phyloP scores from a whole-genome alignment of 2,797 vertebrate genomes.

The Anguilla pacifica region DNA sequence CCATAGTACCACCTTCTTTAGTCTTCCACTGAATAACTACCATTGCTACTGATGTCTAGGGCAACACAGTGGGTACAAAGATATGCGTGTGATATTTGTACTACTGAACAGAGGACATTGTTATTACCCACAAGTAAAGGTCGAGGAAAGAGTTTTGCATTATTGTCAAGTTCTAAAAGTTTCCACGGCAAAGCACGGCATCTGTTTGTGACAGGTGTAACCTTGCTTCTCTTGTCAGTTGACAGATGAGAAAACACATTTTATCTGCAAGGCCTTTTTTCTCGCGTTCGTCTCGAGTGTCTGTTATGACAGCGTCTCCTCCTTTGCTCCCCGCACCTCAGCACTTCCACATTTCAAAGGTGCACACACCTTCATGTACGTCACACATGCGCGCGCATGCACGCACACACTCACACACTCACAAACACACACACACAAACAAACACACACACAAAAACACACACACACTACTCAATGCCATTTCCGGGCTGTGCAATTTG shows the following conservation, averaged over 20 bases:
- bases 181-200: background rate
- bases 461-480: background rate
- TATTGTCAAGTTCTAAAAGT: background rate
- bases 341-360: background rate
- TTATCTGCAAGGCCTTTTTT: background rate
- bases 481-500: constrained; percentile 53
- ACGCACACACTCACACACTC: constrained; percentile 8
- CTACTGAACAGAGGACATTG: background rate
- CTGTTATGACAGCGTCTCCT: background rate
- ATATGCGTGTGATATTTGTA: background rate
- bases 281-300: background rate
- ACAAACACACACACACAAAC: background rate
- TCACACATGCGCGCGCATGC: constrained; percentile 13
- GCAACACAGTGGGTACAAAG: background rate
- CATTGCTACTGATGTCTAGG: background rate
- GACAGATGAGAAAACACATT: constrained; percentile 7
- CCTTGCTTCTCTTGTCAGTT: constrained; percentile 1
- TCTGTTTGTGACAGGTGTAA: background rate
- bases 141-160: background rate
- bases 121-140: background rate
- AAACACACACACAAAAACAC: background rate
- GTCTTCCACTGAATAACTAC: background rate
- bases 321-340: background rate
- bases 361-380: constrained; percentile 36
- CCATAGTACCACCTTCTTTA: background rate